phyloP scores from a whole-genome alignment of 2,888 invertebrate genomes.

The Cartodere bifasciata region DNA sequence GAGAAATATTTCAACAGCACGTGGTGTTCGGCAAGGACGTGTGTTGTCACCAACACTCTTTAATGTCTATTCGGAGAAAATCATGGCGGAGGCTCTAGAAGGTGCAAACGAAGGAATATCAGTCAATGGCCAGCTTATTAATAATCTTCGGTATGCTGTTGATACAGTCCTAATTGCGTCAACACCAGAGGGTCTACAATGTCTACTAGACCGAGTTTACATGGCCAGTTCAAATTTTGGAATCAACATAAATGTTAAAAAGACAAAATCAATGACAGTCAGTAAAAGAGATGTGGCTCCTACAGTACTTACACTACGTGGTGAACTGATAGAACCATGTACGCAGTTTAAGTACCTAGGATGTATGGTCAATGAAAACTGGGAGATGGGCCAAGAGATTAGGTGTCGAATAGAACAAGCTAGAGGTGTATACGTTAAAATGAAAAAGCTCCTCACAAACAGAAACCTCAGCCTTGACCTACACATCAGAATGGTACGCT shows the following conservation, averaged over 20 bases:
- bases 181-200: not conserved
- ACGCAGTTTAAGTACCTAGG: conserved; percentile 6
- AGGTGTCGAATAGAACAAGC: conserved; percentile 6
- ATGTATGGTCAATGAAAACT: conserved; percentile 5
- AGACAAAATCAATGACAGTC: not conserved
- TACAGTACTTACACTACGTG: too few species aligned
- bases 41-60: not conserved
- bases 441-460: conserved; percentile 8
- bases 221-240: not conserved
- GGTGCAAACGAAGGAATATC: not conserved
- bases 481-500: conserved; percentile 5
- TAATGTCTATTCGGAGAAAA: not conserved
- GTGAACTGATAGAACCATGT: not conserved
- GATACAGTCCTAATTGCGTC: too few species aligned
- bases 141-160: too few species aligned
- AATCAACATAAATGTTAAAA: not conserved
- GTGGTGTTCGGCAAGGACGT: not conserved
- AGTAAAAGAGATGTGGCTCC: not conserved
- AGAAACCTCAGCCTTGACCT: conserved; percentile 6
- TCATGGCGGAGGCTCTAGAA: not conserved
- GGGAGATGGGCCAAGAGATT: conserved; percentile 6
- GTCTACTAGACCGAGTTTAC: not conserved
- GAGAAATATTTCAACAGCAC: not conserved
- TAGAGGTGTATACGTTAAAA: conserved; percentile 7
- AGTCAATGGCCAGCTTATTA: too few species aligned